phyloP scores from a whole-genome alignment of 2,797 vertebrate species.

The Percopsis omiscomaycus region DNA sequence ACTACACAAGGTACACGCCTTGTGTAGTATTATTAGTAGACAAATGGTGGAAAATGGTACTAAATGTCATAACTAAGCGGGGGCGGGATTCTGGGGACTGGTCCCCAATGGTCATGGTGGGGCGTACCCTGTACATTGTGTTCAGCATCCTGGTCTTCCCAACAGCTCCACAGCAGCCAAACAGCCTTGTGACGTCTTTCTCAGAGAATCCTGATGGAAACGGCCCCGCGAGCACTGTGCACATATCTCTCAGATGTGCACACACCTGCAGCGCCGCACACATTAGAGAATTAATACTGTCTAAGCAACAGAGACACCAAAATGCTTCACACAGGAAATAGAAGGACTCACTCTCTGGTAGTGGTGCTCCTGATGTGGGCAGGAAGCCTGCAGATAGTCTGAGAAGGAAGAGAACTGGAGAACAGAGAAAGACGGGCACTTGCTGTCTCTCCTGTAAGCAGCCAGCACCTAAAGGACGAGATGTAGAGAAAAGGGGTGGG shows the following conservation, averaged over 20 bases:
- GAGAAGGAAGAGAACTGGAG: constrained; percentile 75
- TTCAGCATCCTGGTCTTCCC: constrained; percentile 74
- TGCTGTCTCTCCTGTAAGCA: constrained; percentile 70
- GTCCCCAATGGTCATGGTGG: background rate
- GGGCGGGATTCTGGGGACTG: no score
- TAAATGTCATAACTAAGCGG: no score
- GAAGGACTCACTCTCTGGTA: constrained; percentile 34
- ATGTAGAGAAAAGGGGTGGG: background rate
- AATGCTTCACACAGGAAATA: background rate
- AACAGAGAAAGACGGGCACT: constrained; percentile 76
- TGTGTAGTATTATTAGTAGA: no score
- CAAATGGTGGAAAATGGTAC: no score
- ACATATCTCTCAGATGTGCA: constrained; percentile 79
- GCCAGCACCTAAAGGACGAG: constrained; percentile 71
- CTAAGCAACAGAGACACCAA: background rate
- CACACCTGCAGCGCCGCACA: constrained; percentile 65
- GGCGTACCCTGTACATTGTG: constrained; percentile 74
- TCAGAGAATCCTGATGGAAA: constrained; percentile 74
- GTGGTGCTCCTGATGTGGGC: constrained; percentile 26
- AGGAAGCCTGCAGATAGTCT: constrained; percentile 33
- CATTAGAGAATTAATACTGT: background rate
- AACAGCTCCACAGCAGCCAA: constrained; percentile 81
- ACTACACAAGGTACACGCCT: no score
- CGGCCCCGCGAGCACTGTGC: constrained; percentile 85
- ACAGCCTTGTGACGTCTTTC: constrained; percentile 75